These are phyloP conservation scores for Paralinhomoeus sp. DNA, from an alignment of 2,888 invertebrate species.

Conservation along the genomic window DNA sequence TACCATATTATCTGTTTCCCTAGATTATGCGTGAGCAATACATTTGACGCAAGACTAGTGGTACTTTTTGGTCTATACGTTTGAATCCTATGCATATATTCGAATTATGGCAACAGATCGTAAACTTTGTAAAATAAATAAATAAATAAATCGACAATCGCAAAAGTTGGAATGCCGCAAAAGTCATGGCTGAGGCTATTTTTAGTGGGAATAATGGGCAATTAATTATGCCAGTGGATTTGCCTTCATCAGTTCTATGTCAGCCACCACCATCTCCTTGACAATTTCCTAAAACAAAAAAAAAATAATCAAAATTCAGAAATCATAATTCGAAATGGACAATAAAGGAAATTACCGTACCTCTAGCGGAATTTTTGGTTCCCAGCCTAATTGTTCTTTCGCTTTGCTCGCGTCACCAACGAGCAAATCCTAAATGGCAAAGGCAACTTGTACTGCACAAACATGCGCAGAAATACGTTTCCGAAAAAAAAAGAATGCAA, in stretches of 20 bases:
- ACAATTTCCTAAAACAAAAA: constrained; percentile 45
- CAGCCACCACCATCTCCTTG: constrained; percentile 75
- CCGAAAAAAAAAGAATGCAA: background rate
- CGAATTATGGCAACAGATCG: too few relatives aligned
- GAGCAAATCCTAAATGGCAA: constrained; percentile 41
- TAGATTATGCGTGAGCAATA: too few relatives aligned
- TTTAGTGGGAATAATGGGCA: too few relatives aligned
- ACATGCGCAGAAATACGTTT: background rate
- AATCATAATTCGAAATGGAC: background rate
- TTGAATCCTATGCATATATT: too few relatives aligned
- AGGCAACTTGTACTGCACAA: background rate
- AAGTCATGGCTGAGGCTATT: too few relatives aligned
- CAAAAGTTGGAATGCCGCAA: too few relatives aligned
- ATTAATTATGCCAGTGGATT: constrained; percentile 74
- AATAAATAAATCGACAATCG: too few relatives aligned
- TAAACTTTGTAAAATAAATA: too few relatives aligned
- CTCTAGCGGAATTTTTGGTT: constrained; percentile 51
- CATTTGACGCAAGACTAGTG: too few relatives aligned
- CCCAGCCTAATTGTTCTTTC: constrained; percentile 59
- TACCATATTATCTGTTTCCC: too few relatives aligned
- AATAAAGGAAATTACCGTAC: constrained; percentile 15
- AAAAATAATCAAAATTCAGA: background rate
- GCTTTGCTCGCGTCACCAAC: constrained; percentile 86
- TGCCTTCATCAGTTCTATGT: constrained; percentile 64
- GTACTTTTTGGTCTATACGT: too few relatives aligned